Conservation (phyloP, 1,140 invertebrate genomes). For the Rhynchophorus ferrugineus region DNA sequence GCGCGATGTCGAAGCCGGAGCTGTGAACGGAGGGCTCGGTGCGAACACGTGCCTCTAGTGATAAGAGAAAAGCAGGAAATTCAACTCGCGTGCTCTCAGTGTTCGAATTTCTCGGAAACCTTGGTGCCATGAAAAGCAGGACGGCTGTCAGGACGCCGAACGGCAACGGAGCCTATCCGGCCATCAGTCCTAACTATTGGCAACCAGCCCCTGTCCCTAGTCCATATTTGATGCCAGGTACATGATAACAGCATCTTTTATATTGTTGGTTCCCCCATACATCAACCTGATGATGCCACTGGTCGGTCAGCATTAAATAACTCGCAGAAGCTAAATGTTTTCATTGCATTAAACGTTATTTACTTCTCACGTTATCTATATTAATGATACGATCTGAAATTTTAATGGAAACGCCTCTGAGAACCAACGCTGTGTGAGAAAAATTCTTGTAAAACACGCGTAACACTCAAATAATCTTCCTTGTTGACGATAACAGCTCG, state of each 20-base stretch:
- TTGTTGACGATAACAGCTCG: too few relatives aligned
- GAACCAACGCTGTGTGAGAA: too few relatives aligned
- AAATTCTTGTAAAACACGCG: too few relatives aligned
- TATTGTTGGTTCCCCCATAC: background rate
- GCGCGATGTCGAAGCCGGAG: background rate
- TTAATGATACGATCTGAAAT: too few relatives aligned
- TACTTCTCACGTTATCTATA: too few relatives aligned
- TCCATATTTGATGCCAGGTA: slow-evolving; percentile 72
- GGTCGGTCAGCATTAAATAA: too few relatives aligned
- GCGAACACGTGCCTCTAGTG: slow-evolving; percentile 13
- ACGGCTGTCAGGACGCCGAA: slow-evolving; percentile 13
- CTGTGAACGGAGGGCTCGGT: slow-evolving; percentile 3
- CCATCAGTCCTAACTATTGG: slow-evolving; percentile 73
- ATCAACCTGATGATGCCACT: background rate
- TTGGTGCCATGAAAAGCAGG: slow-evolving; percentile 35
- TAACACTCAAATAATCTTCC: too few relatives aligned
- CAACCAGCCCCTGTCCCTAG: slow-evolving; percentile 63
- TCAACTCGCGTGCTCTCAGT: slow-evolving; percentile 29
- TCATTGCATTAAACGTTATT: too few relatives aligned
- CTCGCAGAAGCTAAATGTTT: too few relatives aligned
- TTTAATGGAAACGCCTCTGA: too few relatives aligned
- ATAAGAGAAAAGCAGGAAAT: slow-evolving; percentile 22
- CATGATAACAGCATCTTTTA: background rate
- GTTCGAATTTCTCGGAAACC: too few relatives aligned
- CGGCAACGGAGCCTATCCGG: slow-evolving; percentile 49